Evolutionary conservation across 2,113 vertebrate species (phyloP).

Genomic region (Vicugna pacos): DNA sequence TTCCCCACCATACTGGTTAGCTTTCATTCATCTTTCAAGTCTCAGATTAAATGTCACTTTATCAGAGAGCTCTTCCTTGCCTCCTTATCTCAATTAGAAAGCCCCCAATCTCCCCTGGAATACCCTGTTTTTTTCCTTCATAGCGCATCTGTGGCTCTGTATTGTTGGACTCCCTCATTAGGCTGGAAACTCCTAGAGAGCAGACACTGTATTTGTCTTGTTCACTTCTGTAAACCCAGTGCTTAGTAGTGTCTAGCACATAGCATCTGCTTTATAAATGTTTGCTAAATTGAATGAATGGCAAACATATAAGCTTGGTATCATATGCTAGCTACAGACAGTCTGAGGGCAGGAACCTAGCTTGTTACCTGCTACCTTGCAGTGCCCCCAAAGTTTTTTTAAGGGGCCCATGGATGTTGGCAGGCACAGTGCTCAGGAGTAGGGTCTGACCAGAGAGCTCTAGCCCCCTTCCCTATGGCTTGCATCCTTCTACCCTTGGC

Average conservation of each 20-base stretch:
- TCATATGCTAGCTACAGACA: not conserved
- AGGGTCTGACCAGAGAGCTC: not conserved
- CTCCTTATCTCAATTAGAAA: not conserved
- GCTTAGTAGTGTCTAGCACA: not conserved
- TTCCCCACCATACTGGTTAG: not conserved
- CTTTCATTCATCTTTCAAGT: conserved; percentile 1
- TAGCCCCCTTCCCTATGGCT: not conserved
- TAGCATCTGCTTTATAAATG: conserved; percentile 27
- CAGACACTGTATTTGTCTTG: not conserved
- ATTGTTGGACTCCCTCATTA: not conserved
- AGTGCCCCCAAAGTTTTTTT: not conserved
- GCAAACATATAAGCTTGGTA: not conserved
- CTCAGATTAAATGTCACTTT: not conserved
- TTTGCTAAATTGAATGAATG: not conserved
- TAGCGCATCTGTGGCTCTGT: not conserved
- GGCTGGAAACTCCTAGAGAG: conserved; percentile 21
- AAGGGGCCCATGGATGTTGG: not conserved
- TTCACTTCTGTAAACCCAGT: not conserved
- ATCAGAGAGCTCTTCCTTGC: not conserved
- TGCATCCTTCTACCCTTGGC: not conserved
- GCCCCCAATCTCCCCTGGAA: not conserved
- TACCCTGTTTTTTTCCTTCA: not conserved
- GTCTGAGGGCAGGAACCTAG: not conserved
- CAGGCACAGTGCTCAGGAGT: not conserved
- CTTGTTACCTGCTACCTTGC: not conserved